Evolutionary conservation across 2,797 vertebrate species (phyloP).

Genomic region (Micromesistius poutassou): DNA sequence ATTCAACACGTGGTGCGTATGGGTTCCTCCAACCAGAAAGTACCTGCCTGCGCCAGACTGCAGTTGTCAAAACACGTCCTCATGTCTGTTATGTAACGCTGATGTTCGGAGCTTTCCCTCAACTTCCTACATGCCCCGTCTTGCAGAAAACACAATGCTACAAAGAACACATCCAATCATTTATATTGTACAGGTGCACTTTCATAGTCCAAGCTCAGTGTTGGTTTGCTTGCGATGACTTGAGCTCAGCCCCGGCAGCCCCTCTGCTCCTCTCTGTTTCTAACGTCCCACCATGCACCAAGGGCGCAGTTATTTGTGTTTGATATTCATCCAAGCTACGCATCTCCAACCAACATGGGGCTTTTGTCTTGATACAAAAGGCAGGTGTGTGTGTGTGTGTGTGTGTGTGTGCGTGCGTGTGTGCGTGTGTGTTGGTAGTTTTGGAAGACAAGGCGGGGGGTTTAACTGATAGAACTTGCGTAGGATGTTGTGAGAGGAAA

Average conservation of each 20-base stretch:
- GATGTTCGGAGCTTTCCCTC: not conserved
- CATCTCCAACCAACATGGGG: constrained; percentile 53
- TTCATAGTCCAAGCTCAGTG: constrained; percentile 1
- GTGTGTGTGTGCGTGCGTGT: constrained; percentile 23
- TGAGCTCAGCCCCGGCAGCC: constrained; percentile 32
- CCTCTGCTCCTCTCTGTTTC: too few relatives aligned
- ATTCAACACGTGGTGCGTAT: constrained; percentile 6
- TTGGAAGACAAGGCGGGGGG: not conserved
- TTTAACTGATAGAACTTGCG: not conserved
- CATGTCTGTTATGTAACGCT: constrained; percentile 11
- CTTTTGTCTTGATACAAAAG: constrained; percentile 63
- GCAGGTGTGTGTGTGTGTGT: constrained; percentile 37
- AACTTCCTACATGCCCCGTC: constrained; percentile 3
- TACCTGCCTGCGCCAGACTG: constrained; percentile 5
- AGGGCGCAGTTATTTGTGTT: constrained; percentile 25
- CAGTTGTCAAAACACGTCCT: not conserved
- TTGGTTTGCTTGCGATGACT: constrained; percentile 10
- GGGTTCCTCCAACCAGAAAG: not conserved
- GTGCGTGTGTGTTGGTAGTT: constrained; percentile 7
- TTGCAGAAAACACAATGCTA: constrained; percentile 16
- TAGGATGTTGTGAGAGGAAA: not conserved
- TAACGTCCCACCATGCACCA: too few relatives aligned
- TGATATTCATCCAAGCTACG: constrained; percentile 46
- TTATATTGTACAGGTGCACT: not conserved
- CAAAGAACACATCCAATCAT: constrained; percentile 11